Percentiles rank a stretch among this genome's conserved stretches.
Evolutionary conservation across 2,888 invertebrate genomes (phyloP).

Genomic region (Julus scandinavius): DNA sequence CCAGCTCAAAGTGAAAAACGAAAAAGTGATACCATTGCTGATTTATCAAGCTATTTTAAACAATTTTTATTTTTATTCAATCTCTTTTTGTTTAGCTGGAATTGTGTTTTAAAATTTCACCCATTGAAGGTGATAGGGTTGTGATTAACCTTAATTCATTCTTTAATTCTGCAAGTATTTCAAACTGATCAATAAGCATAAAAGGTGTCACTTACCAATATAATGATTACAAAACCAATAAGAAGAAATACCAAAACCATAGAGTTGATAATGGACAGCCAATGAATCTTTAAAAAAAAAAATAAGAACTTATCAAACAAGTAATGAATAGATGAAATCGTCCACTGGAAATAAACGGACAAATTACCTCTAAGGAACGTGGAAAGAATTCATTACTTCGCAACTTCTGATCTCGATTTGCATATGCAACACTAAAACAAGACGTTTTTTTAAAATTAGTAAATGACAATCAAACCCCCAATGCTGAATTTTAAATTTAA

Average conservation of each 20-base stretch:
- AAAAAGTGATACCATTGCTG: too few species aligned
- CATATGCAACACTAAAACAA: conserved; percentile 64
- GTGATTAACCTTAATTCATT: too few species aligned
- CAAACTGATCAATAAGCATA: background rate
- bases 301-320: background rate
- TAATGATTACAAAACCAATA: conserved; percentile 69
- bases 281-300: conserved; percentile 66
- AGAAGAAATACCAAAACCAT: conserved; percentile 69
- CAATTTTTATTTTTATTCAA: too few species aligned
- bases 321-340: background rate
- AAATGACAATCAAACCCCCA: background rate
- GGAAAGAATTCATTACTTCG: conserved; percentile 68
- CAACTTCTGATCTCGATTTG: conserved; percentile 65
- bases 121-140: too few species aligned
- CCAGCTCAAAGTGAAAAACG: too few species aligned
- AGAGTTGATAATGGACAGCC: conserved; percentile 70
- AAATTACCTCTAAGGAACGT: conserved; percentile 67
- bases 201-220: conserved; percentile 65
- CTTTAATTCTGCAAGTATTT: background rate
- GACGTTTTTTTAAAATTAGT: conserved; percentile 19
- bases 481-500: background rate
- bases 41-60: too few species aligned
- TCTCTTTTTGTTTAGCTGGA: too few species aligned
- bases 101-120: too few species aligned
- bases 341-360: conserved; percentile 8